These are phyloP conservation scores for Sciurus vulgaris DNA, from an alignment of 2,797 vertebrate genomes.

Conservation along the genomic window DNA sequence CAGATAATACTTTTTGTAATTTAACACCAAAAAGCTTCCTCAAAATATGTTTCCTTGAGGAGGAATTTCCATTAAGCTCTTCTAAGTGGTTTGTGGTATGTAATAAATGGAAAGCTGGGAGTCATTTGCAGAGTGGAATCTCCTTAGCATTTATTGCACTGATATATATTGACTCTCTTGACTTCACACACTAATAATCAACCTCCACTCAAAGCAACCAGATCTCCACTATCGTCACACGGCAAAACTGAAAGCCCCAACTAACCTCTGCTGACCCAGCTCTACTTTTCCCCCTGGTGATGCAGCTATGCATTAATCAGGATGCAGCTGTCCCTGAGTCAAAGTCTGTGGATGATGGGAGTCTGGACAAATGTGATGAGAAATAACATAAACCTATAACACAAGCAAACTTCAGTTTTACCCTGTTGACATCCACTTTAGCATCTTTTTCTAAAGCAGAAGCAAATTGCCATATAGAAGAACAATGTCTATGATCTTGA, in stretches of 20 bases:
- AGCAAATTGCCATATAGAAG: not conserved
- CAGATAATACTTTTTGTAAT: not conserved
- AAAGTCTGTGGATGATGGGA: not conserved
- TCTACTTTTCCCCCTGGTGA: not conserved
- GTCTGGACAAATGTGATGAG: not conserved
- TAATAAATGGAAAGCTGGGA: not conserved
- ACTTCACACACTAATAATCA: not conserved
- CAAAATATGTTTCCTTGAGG: not conserved
- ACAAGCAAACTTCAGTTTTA: not conserved
- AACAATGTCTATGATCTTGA: not conserved
- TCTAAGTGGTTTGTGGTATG: not conserved
- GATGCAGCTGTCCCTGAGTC: not conserved
- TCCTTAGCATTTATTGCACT: not conserved
- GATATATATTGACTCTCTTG: not conserved
- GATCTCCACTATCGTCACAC: not conserved
- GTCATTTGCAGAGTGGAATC: not conserved
- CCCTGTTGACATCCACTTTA: not conserved
- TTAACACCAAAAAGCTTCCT: slow-evolving; percentile 12
- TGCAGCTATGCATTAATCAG: not conserved
- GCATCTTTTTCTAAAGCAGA: slow-evolving; percentile 18
- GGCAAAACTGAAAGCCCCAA: not conserved
- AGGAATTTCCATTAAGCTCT: not conserved
- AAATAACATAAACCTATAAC: not conserved
- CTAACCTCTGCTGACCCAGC: not conserved
- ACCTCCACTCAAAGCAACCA: not conserved